Percentiles rank a stretch among this genome's conserved stretches.
These are phyloP conservation scores for Drosophila quasianomalipes DNA, from an alignment of 2,888 invertebrate species.

Conservation along the genomic window DNA sequence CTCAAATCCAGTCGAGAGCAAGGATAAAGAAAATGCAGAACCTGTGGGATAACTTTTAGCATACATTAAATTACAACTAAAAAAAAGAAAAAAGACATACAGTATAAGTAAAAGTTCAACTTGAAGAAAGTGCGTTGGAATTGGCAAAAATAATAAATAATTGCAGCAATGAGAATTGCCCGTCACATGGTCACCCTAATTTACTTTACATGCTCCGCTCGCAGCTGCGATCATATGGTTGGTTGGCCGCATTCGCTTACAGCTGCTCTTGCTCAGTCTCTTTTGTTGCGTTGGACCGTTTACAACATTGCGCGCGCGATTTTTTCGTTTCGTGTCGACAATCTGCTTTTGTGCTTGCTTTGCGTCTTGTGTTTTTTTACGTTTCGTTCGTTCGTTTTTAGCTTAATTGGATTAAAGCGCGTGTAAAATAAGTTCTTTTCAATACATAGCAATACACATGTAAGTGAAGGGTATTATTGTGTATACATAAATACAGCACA, in stretches of 20 bases:
- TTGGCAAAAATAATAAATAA: conserved; percentile 10
- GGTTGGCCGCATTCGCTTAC: conserved; percentile 31
- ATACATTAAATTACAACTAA: conserved; percentile 16
- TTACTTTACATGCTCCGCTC: conserved; percentile 17
- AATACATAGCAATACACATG: conserved; percentile 16
- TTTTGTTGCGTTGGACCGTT: conserved; percentile 53
- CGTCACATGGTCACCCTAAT: conserved; percentile 26
- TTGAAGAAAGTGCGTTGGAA: conserved; percentile 14
- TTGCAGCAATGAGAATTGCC: conserved; percentile 4
- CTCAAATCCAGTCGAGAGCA: conserved; percentile 61
- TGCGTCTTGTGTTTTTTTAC: conserved; percentile 30
- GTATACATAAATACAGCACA: conserved; percentile 9
- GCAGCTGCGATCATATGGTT: conserved; percentile 64
- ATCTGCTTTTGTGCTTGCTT: conserved; percentile 48
- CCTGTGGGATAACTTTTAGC: conserved; percentile 25
- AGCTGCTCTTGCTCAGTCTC: conserved; percentile 52
- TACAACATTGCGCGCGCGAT: conserved; percentile 67
- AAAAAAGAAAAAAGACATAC: conserved; percentile 7
- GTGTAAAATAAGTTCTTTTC: conserved; percentile 37
- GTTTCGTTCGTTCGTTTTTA: conserved; percentile 25
- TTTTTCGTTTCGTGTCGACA: conserved; percentile 30
- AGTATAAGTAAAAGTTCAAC: conserved; percentile 20
- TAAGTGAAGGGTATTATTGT: conserved; percentile 45
- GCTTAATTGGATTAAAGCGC: conserved; percentile 47
- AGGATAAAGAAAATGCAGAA: conserved; percentile 40